Conservation (phyloP, 1,140 invertebrate species). For the Eurosta solidaginis region DNA sequence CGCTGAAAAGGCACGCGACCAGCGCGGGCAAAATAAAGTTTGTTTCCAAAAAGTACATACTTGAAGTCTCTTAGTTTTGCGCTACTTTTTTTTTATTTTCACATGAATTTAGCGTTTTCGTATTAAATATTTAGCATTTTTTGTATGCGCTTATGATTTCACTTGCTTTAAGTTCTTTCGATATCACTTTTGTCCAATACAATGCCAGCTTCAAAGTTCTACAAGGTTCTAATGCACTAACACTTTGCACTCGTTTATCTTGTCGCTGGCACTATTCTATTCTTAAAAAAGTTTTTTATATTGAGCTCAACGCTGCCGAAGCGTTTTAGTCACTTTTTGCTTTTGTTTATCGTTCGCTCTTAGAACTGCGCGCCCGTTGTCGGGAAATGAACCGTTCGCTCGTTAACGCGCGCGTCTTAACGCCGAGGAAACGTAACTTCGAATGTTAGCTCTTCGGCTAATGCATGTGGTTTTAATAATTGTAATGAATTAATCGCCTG, state of each 20-base stretch:
- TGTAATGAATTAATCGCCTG: background rate
- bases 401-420: constrained; percentile 6
- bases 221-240: background rate
- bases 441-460: constrained; percentile 1
- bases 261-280: background rate
- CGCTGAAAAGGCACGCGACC: background rate
- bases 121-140: no score
- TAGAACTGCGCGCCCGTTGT: constrained; percentile 12
- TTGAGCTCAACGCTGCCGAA: constrained; percentile 6
- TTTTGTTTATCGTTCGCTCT: background rate
- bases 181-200: background rate
- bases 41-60: background rate
- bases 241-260: constrained; percentile 12
- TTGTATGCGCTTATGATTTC: no score
- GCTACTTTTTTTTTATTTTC: no score
- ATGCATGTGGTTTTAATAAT: constrained; percentile 2
- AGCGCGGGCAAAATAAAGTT: background rate
- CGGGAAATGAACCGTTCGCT: background rate
- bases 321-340: constrained; percentile 1
- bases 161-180: no score
- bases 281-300: background rate
- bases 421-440: constrained; percentile 10
- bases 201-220: constrained; percentile 4
- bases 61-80: no score
- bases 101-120: no score